Evolutionary conservation across 2,888 invertebrate species (phyloP), one percentile per base, ranked within the genome.

Genomic region (Diaphora mendica): DNA sequence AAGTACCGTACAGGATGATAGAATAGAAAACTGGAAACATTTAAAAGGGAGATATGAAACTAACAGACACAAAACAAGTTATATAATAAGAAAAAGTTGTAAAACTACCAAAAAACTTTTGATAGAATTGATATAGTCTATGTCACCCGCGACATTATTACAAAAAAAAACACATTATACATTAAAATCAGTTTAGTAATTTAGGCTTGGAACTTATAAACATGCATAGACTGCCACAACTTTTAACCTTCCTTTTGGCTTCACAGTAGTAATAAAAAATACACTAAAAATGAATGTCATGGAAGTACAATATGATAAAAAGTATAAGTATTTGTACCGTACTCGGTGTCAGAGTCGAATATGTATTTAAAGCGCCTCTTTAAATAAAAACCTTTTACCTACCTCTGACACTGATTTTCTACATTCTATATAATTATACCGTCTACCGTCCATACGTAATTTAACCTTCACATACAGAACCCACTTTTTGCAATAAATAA

Each of bases 1-100:
- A 68, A 35, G 23, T 65, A 55, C 68, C 23, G 55, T 51, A 55
- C 55, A 55, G n/a, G n/a, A 51, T 39, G 55, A 55, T 35, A 23
- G 55, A 13, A 55, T 55, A 68, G 15, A 55, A 62, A 62, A 62
- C 59, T 62, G 26, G 59, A 30, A 62, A 62, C 4, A 13, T 62
- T 62, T 15, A 15, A 62, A 62, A 62, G 9, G 33, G 30, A 67
- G n/a, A 11, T 30, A 39, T 62, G 3, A 55, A 55, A n/a, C n/a
- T n/a, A 11, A 26, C 55, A n/a, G 11, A 55, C 26, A 15, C 4
- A 2, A 59, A 15, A 59, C 39, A 39, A 39, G 39, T 39, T 39
- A 9, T 39, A 11, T 11, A 39, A 39, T 39, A 44, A 15, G 42
- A 13, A 42, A 42, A 42, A 42, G 42, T 42, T 42, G 0, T 3